A percentile compares a stretch with the other conserved stretches of the same genome.
phyloP scores from a whole-genome alignment of 2,113 vertebrate genomes.

The Carassius auratus region DNA sequence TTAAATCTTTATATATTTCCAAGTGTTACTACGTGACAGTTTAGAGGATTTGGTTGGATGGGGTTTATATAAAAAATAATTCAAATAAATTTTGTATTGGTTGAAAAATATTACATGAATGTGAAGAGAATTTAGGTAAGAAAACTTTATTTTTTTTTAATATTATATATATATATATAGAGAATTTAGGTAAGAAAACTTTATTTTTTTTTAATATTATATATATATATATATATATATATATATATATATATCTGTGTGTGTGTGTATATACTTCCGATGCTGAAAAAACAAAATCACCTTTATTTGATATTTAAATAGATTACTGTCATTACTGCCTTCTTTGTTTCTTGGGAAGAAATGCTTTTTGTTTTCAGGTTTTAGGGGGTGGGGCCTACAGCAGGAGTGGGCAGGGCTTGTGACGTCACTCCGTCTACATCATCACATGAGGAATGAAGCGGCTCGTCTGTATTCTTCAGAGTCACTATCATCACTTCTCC shows the following conservation, averaged over 20 bases:
- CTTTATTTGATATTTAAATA: constrained; percentile 68
- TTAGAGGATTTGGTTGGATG: too few species aligned
- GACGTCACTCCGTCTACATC: constrained; percentile 60
- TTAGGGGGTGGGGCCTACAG: constrained; percentile 35
- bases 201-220: too few species aligned
- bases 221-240: too few species aligned
- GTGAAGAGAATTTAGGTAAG: constrained; percentile 34
- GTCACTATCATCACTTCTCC: constrained; percentile 53
- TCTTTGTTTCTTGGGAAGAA: constrained; percentile 74
- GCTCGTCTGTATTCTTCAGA: background rate
- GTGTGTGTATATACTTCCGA: background rate
- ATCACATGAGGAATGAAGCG: constrained; percentile 37
- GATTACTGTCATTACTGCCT: constrained; percentile 76
- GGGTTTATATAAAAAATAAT: too few species aligned
- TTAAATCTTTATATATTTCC: too few species aligned
- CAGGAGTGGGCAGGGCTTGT: constrained; percentile 50
- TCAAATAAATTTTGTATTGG: too few species aligned
- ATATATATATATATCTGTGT: too few species aligned
- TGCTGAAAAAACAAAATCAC: constrained; percentile 33
- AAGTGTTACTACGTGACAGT: too few species aligned
- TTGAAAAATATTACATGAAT: too few species aligned
- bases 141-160: background rate
- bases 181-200: too few species aligned
- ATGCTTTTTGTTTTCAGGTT: constrained; percentile 62
- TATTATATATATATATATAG: too few species aligned